These are phyloP conservation scores for Agrochola litura DNA, from an alignment of 2,888 invertebrate species.

Conservation along the genomic window DNA sequence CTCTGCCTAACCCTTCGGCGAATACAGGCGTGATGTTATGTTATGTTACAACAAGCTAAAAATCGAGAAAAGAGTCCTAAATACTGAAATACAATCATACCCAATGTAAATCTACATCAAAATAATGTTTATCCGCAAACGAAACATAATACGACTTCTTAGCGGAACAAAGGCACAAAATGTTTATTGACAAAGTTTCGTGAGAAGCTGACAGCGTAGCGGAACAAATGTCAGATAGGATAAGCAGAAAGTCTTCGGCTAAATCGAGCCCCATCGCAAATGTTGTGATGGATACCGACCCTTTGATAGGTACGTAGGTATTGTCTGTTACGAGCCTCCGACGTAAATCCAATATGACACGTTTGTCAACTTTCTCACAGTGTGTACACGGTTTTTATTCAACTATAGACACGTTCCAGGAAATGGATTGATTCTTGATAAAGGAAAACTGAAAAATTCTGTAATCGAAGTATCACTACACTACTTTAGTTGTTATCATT, in stretches of 20 bases:
- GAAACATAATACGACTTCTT: constrained; percentile 40
- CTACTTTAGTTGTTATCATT: background rate
- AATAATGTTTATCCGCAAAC: constrained; percentile 37
- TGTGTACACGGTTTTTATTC: background rate
- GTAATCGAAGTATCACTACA: background rate
- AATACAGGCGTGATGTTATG: background rate
- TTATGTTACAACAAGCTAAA: background rate
- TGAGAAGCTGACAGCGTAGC: constrained; percentile 59
- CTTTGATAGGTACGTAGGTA: background rate
- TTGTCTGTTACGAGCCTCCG: constrained; percentile 16
- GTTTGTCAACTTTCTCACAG: constrained; percentile 41
- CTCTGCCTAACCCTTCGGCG: background rate
- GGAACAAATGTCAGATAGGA: constrained; percentile 46
- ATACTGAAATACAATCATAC: constrained; percentile 16
- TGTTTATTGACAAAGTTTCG: constrained; percentile 64
- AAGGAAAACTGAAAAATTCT: background rate
- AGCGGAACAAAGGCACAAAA: constrained; percentile 33
- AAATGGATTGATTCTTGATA: background rate
- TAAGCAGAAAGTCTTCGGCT: constrained; percentile 49
- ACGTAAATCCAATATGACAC: constrained; percentile 48
- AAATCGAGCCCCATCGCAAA: constrained; percentile 48
- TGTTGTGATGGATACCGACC: constrained; percentile 61
- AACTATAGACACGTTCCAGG: background rate
- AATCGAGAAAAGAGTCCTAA: background rate
- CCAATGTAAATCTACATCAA: constrained; percentile 28